Evolutionary conservation across 2,888 invertebrate species (phyloP), one percentile per base, ranked within the genome.

Genomic region (Strigamia transsilvanica): DNA sequence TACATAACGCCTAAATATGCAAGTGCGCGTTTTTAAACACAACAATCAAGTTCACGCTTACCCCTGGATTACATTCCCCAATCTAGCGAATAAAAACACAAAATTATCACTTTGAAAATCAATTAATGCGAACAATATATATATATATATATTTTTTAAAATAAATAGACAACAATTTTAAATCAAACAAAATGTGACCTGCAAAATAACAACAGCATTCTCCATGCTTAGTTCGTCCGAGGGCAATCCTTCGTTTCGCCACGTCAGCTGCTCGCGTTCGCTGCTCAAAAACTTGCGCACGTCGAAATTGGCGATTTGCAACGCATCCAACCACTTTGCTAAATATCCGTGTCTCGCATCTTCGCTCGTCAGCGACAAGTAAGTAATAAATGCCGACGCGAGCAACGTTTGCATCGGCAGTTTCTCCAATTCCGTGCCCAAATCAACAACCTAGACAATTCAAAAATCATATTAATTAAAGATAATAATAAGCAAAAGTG

Each of bases 171-270:
- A n/a, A 21, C 1, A 18, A 4, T 38, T 13, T 32, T 5, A 38
- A 32, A 27, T 27, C 2, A 13, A 41, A 41, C 6, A 3, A 32
- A 21, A 21, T 80, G 15, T 84, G 87, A 93, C 94, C 90, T 94
- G 92, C 85, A 93, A 90, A 84, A 95, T 92, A 78, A 94, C 91
- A 15, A 94, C 90, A 7, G 94, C 95, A 88, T 96, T 96, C 88
- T 96, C 94, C 80, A 94, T 89, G 5, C 94, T 94, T 12, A 94
- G 89, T 82, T 91, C 91, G 87, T 95, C 95, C 0, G 93, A 91
- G 0, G 96, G 93, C 7, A 97, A 89, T 0, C 96, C 96, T 86
- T 95, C 94, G 0, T 93, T 91, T 86, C 94, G 93, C 96, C 97
- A 97, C 84, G 93, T 92, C 80, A 97, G 88, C 86, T 94, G 92